phyloP scores from a whole-genome alignment of 35 echinoderm and acorn worm genomes.

The Ptychodera flava region DNA sequence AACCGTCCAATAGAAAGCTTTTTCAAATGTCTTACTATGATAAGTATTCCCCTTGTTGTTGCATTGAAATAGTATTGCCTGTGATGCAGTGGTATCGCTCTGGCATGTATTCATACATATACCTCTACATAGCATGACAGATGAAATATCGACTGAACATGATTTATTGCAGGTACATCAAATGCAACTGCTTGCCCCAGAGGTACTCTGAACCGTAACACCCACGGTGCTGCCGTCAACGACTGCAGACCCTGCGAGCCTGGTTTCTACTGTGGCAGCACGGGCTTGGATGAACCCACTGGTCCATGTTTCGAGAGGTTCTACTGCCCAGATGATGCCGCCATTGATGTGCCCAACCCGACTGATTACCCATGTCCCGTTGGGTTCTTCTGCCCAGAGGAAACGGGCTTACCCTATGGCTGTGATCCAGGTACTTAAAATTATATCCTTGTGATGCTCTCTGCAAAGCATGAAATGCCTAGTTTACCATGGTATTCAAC shows the following conservation, averaged over 20 bases:
- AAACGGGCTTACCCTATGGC: constrained; percentile 51
- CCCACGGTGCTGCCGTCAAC: constrained; percentile 26
- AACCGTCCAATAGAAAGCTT: too few species aligned
- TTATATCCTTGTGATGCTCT: too few species aligned
- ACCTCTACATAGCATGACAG: too few species aligned
- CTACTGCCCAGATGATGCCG: constrained; percentile 80
- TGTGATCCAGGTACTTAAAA: constrained; percentile 70
- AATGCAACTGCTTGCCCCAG: constrained; percentile 63
- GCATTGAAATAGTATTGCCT: too few species aligned
- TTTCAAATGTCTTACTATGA: too few species aligned
- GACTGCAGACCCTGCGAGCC: constrained; percentile 63
- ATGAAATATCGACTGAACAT: too few species aligned
- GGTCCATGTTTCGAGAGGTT: constrained; percentile 53
- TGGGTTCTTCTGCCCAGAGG: constrained; percentile 66
- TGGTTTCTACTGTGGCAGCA: constrained; percentile 59
- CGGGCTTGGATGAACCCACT: constrained; percentile 39
- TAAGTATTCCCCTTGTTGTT: too few species aligned
- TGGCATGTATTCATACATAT: too few species aligned
- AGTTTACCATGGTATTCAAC: too few species aligned
- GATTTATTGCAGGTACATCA: constrained; percentile 41
- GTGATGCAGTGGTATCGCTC: too few species aligned
- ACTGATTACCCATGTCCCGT: constrained; percentile 67
- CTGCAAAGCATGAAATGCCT: too few species aligned
- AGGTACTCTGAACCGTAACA: constrained; percentile 69
- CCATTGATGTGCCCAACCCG: constrained; percentile 45